Evolutionary conservation across 2,797 vertebrate species (phyloP).

Genomic region (Parambassis ranga): DNA sequence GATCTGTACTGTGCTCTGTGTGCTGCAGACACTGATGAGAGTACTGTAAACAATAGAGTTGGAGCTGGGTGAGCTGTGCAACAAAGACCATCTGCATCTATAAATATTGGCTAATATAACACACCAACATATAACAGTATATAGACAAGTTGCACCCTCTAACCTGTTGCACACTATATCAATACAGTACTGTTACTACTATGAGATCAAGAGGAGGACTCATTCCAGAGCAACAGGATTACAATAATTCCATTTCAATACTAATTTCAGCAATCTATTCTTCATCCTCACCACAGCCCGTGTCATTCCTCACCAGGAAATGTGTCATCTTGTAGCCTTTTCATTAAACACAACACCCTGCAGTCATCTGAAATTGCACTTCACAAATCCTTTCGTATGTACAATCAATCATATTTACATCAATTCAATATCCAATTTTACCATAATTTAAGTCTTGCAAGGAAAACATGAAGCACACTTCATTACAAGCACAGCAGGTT

Average conservation of each 20-base stretch:
- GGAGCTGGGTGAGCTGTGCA: too few relatives aligned
- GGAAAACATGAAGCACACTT: not conserved
- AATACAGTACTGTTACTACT: too few relatives aligned
- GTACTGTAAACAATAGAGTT: too few relatives aligned
- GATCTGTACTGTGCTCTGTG: too few relatives aligned
- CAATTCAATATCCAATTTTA: not conserved
- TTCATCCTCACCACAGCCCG: not conserved
- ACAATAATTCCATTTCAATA: not conserved
- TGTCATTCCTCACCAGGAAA: not conserved
- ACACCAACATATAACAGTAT: too few relatives aligned
- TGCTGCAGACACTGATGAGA: too few relatives aligned
- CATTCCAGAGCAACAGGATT: not conserved
- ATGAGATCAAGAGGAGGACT: too few relatives aligned
- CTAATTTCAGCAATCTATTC: not conserved
- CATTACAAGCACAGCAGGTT: not conserved
- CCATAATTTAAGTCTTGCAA: not conserved
- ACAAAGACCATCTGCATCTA: too few relatives aligned
- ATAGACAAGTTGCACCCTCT: too few relatives aligned
- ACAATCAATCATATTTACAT: not conserved
- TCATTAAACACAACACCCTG: not conserved
- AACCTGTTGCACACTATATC: too few relatives aligned
- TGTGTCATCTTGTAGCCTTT: not conserved
- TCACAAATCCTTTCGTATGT: not conserved
- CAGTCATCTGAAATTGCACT: constrained; percentile 3
- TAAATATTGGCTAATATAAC: too few relatives aligned